These are phyloP conservation scores for Drosophila longiperda DNA, from an alignment of 2,888 invertebrate genomes.

Conservation along the genomic window DNA sequence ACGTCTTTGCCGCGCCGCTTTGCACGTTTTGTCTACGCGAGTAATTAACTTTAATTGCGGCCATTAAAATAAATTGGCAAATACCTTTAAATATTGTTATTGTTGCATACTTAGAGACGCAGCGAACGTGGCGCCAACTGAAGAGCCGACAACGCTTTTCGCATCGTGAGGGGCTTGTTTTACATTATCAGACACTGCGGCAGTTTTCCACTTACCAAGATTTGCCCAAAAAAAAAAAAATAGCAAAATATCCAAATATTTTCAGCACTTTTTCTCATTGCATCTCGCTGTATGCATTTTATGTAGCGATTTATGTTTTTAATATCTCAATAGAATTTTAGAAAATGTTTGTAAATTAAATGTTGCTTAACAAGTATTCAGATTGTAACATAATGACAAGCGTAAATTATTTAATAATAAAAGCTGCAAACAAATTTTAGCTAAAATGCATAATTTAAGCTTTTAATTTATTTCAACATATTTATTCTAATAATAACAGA, in stretches of 20 bases:
- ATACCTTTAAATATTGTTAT: slow-evolving; percentile 84
- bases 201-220: slow-evolving; percentile 16
- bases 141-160: slow-evolving; percentile 7
- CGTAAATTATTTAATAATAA: background rate
- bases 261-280: background rate
- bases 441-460: background rate
- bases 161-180: slow-evolving; percentile 16
- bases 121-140: slow-evolving; percentile 42
- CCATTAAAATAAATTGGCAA: slow-evolving; percentile 84
- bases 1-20: slow-evolving; percentile 46
- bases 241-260: slow-evolving; percentile 2
- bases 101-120: slow-evolving; percentile 75
- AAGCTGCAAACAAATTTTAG: background rate
- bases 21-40: slow-evolving; percentile 83
- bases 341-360: background rate
- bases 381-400: background rate
- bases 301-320: background rate
- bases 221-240: slow-evolving; percentile 6
- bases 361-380: background rate
- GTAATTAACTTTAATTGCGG: slow-evolving; percentile 84
- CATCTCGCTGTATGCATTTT: background rate
- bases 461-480: background rate
- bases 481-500: background rate
- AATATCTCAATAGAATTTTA: background rate
- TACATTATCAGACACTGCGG: slow-evolving; percentile 22